These are phyloP conservation scores for Hapalemur alaotrensis DNA, from an alignment of 2,797 vertebrate species.

Conservation along the genomic window DNA sequence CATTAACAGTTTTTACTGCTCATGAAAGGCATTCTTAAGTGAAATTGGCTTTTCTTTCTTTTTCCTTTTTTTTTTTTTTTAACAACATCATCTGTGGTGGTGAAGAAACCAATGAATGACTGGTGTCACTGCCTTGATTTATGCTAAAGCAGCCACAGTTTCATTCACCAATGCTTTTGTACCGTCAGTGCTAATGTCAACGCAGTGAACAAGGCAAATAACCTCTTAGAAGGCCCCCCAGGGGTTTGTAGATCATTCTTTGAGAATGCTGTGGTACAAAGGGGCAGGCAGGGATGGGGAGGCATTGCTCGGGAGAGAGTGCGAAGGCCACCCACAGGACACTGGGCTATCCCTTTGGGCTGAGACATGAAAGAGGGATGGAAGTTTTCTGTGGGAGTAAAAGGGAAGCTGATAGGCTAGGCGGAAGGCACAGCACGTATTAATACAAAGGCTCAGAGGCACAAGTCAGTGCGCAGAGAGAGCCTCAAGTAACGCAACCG, in stretches of 20 bases:
- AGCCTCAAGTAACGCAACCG: accelerated
- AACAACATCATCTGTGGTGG: neutral
- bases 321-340: neutral
- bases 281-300: neutral
- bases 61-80: neutral
- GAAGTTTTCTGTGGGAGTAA: neutral
- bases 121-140: neutral
- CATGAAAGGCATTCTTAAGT: neutral
- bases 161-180: neutral
- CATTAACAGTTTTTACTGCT: neutral
- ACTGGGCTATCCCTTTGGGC: neutral
- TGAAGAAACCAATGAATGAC: neutral
- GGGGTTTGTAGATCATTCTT: neutral
- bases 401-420: neutral
- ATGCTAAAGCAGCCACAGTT: neutral
- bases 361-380: neutral
- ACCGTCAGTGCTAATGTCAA: neutral
- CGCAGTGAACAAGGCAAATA: neutral
- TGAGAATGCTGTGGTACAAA: neutral
- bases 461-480: neutral
- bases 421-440: neutral
- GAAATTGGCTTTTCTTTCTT: neutral
- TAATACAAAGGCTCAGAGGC: neutral
- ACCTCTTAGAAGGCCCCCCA: neutral
- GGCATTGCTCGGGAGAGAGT: neutral